phyloP scores from a whole-genome alignment of 2,888 invertebrate genomes.

The Helicoverpa assulta region DNA sequence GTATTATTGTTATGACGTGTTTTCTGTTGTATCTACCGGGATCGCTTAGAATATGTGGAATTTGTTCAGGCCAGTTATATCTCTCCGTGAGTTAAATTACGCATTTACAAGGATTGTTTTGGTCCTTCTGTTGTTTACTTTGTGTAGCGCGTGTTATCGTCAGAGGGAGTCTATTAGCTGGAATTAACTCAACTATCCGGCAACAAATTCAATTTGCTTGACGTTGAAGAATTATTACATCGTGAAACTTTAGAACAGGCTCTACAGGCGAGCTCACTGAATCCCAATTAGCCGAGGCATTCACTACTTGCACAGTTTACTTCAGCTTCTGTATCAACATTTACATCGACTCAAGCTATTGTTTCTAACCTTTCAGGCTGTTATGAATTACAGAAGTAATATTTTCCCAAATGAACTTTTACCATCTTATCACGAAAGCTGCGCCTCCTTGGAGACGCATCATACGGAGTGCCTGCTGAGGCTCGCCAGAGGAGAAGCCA shows the following conservation, averaged over 20 bases:
- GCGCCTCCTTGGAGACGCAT: no score
- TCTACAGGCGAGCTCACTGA: conserved; percentile 2
- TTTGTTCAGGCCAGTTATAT: neutral
- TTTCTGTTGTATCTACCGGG: neutral
- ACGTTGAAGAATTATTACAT: conserved; percentile 57
- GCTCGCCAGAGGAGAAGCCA: no score
- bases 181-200: conserved; percentile 58
- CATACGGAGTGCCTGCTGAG: no score
- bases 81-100: neutral
- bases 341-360: neutral
- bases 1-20: neutral
- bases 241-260: conserved; percentile 33
- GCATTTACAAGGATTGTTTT: neutral
- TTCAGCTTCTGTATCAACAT: neutral
- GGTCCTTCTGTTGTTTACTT: conserved; percentile 27
- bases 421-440: no score
- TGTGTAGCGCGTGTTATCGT: conserved; percentile 12
- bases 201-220: conserved; percentile 58
- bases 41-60: no score
- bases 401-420: no score
- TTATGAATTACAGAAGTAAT: no score
- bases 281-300: conserved; percentile 28
- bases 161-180: conserved; percentile 44
- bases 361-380: neutral
- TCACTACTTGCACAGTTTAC: conserved; percentile 2